Evolutionary conservation across 2,888 invertebrate species (phyloP).

Genomic region (Thera britannica): DNA sequence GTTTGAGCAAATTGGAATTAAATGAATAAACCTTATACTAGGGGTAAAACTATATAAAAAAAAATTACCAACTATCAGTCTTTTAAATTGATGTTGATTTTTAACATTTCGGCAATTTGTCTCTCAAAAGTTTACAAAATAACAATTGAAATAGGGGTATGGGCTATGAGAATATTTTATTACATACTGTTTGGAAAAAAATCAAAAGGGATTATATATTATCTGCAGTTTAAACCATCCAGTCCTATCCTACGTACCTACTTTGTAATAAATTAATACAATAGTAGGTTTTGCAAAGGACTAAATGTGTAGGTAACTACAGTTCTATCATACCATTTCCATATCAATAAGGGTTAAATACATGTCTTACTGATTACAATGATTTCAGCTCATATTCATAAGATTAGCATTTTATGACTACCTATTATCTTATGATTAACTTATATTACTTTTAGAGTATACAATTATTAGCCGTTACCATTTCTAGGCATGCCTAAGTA

Average conservation of each 20-base stretch:
- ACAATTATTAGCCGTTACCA: conserved; percentile 21
- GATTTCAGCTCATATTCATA: conserved; percentile 81
- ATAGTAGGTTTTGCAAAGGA: neutral
- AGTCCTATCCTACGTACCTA: no score
- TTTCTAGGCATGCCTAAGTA: conserved; percentile 23
- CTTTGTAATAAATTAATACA: neutral
- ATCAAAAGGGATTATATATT: neutral
- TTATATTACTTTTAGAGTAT: conserved; percentile 19
- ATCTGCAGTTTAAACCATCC: neutral
- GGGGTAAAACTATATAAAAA: conserved; percentile 84
- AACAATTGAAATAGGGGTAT: conserved; percentile 41
- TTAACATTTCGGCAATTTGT: conserved; percentile 79
- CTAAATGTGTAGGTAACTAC: conserved; percentile 17
- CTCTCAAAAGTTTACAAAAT: conserved; percentile 84
- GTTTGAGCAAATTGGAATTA: conserved; percentile 83
- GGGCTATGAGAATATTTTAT: conserved; percentile 27
- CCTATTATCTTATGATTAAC: conserved; percentile 21
- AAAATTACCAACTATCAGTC: conserved; percentile 85
- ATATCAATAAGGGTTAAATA: conserved; percentile 26
- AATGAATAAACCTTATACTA: conserved; percentile 80
- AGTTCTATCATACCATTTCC: conserved; percentile 44
- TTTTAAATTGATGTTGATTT: conserved; percentile 85
- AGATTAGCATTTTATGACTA: conserved; percentile 72
- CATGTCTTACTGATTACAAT: conserved; percentile 37
- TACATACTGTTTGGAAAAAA: conserved; percentile 20